phyloP scores from a whole-genome alignment of 2,797 vertebrate genomes.

The Lepilemur septentrionalis region DNA sequence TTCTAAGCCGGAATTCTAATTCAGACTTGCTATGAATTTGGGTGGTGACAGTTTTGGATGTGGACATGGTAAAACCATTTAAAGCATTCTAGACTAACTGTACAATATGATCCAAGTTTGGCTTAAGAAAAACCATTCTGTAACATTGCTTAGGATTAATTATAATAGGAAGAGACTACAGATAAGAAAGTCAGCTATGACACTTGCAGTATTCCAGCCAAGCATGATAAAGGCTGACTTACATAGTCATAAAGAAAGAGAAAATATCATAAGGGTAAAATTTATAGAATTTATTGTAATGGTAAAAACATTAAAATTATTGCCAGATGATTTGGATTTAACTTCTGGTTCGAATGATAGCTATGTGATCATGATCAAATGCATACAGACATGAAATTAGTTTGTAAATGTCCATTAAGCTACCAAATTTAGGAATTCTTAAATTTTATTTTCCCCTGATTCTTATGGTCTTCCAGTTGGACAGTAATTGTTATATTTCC shows the following conservation, averaged over 20 bases:
- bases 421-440: not conserved
- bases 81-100: not conserved
- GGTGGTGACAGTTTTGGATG: not conserved
- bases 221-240: not conserved
- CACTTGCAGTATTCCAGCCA: not conserved
- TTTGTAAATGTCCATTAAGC: constrained; percentile 1
- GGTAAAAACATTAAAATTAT: not conserved
- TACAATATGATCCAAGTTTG: not conserved
- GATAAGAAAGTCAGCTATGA: not conserved
- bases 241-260: not conserved
- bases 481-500: constrained; percentile 13
- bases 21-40: not conserved
- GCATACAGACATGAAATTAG: not conserved
- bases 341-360: not conserved
- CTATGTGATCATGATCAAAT: not conserved
- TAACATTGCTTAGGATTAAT: not conserved
- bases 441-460: not conserved
- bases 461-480: constrained; percentile 9
- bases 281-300: not conserved
- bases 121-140: not conserved
- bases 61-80: not conserved
- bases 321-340: not conserved
- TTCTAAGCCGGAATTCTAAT: not conserved
- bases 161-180: not conserved
- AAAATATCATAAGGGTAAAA: not conserved